Evolutionary conservation across 2,888 invertebrate species (phyloP).

Genomic region (Polietes domitor): DNA sequence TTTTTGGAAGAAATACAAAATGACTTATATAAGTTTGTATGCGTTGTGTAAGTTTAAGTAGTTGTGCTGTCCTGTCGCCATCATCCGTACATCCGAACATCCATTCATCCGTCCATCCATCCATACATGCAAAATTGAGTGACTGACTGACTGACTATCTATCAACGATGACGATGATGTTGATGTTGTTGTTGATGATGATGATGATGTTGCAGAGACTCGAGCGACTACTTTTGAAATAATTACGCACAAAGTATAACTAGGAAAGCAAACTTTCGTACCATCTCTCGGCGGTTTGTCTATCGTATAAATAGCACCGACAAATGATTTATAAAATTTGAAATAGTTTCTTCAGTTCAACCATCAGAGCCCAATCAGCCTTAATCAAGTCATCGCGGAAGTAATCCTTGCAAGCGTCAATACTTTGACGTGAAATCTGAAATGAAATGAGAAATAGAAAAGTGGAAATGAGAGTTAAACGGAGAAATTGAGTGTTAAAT

Average conservation of each 20-base stretch:
- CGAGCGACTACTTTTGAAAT: background rate
- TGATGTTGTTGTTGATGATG: background rate
- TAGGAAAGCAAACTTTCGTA: conserved; percentile 1
- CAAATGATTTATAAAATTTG: conserved; percentile 89
- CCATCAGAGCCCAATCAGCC: conserved; percentile 98
- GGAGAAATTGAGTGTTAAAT: no score
- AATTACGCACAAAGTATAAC: conserved; percentile 5
- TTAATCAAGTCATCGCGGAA: conserved; percentile 98
- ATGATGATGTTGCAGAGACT: no score
- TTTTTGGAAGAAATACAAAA: conserved; percentile 39
- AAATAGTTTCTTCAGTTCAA: conserved; percentile 98
- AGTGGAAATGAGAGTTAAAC: no score
- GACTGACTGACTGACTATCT: background rate
- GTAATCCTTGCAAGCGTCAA: conserved; percentile 99
- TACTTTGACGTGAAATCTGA: conserved; percentile 98
- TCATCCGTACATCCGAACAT: background rate
- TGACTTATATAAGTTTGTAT: conserved; percentile 20
- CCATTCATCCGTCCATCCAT: background rate
- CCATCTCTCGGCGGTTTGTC: background rate
- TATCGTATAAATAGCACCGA: conserved; percentile 26
- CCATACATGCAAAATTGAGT: background rate
- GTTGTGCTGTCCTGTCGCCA: conserved; percentile 6
- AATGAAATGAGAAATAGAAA: conserved; percentile 57
- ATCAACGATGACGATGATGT: background rate
- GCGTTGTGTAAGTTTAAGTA: background rate